Evolutionary conservation across 1,140 invertebrate genomes (phyloP).

Genomic region (Megalopta genalis): DNA sequence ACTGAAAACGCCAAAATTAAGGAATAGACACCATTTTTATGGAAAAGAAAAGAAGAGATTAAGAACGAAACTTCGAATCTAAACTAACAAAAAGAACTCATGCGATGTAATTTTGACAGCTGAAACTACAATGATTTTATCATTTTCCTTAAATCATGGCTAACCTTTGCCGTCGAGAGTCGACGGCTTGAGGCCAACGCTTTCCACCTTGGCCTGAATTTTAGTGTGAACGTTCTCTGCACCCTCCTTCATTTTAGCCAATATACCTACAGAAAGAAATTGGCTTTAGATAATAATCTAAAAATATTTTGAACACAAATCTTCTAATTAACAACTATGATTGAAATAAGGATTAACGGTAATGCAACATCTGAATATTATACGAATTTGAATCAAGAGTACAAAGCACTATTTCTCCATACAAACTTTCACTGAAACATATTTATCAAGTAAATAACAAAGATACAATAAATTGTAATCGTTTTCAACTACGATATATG

Average conservation of each 20-base stretch:
- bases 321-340: conserved; percentile 41
- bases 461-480: neutral
- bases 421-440: neutral
- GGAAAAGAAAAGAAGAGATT: conserved; percentile 19
- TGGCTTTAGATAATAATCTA: conserved; percentile 48
- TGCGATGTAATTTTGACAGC: conserved; percentile 38
- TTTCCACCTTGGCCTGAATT: conserved; percentile 95
- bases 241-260: conserved; percentile 97
- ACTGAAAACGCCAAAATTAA: neutral
- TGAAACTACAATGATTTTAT: conserved; percentile 43
- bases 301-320: conserved; percentile 24
- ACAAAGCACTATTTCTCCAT: neutral
- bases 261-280: conserved; percentile 86
- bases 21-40: conserved; percentile 3
- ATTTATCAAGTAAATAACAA: neutral
- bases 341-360: conserved; percentile 15
- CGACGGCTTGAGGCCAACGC: conserved; percentile 81
- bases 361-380: neutral
- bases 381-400: conserved; percentile 1
- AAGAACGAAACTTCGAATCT: conserved; percentile 27
- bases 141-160: conserved; percentile 63
- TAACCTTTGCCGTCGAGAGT: conserved; percentile 84
- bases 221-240: conserved; percentile 96
- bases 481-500: neutral
- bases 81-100: conserved; percentile 44